Conservation (phyloP, 1,140 invertebrate species). For the Neuroterus valhalla region DNA sequence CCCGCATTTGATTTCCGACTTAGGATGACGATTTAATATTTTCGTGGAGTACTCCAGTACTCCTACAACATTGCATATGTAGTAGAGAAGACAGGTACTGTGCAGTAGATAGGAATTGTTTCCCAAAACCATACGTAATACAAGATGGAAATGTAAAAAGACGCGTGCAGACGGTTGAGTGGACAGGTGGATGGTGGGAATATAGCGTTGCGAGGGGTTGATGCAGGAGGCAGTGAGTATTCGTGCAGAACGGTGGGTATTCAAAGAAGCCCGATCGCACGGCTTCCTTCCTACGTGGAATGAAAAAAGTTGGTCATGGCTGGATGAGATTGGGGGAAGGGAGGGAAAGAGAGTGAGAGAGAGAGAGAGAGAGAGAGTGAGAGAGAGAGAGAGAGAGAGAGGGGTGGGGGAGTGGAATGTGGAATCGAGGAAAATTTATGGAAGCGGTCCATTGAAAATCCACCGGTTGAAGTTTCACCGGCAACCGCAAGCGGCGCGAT, state of each 20-base stretch:
- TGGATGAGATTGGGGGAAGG: neutral
- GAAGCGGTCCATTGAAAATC: slow-evolving; percentile 41
- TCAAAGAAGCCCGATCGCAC: slow-evolving; percentile 42
- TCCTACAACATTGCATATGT: neutral
- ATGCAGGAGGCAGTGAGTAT: slow-evolving; percentile 29
- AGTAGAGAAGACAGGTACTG: neutral
- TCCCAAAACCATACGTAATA: neutral
- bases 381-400: neutral
- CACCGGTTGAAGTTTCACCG: slow-evolving; percentile 38
- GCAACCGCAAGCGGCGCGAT: slow-evolving; percentile 35
- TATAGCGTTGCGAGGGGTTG: neutral
- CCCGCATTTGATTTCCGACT: too few relatives aligned
- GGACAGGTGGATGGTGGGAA: neutral
- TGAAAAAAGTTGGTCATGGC: slow-evolving; percentile 44
- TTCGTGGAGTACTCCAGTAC: neutral
- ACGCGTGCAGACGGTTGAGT: neutral
- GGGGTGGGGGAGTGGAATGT: neutral
- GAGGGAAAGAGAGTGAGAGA: too few relatives aligned
- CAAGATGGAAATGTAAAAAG: slow-evolving; percentile 3
- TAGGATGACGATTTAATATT: neutral
- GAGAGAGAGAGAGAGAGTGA: neutral
- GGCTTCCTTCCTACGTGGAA: slow-evolving; percentile 39
- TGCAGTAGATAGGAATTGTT: neutral
- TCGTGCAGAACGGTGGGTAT: slow-evolving; percentile 40
- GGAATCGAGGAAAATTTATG: slow-evolving; percentile 36